Percentiles rank a stretch among this genome's conserved stretches.
These are phyloP conservation scores for Thalassaphorura encarpata DNA, from an alignment of 1,140 invertebrate species.

Conservation along the genomic window DNA sequence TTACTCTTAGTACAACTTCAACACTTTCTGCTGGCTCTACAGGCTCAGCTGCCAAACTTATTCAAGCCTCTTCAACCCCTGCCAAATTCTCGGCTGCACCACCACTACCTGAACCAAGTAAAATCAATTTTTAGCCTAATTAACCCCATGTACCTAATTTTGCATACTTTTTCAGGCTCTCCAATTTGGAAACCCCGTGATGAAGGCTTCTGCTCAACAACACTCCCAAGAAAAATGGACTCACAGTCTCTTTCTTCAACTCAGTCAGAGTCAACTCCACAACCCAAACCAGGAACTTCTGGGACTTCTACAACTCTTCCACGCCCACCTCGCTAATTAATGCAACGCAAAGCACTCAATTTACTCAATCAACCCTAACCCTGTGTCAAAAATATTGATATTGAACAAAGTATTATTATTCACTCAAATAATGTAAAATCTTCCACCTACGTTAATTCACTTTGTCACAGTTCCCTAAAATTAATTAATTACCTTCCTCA, in stretches of 20 bases:
- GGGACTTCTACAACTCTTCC: no score
- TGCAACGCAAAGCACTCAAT: no score
- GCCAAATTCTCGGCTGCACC: conserved; percentile 74
- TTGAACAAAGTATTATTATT: no score
- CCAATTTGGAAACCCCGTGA: conserved; percentile 85
- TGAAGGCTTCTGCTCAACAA: conserved; percentile 20
- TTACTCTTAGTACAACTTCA: conserved; percentile 83
- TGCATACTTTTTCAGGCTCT: conserved; percentile 48
- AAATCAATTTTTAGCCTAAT: conserved; percentile 34
- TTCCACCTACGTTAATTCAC: no score
- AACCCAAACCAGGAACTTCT: not conserved
- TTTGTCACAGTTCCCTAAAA: no score
- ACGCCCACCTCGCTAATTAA: no score
- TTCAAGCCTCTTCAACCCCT: conserved; percentile 85
- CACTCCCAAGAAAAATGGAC: conserved; percentile 27
- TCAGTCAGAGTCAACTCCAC: not conserved
- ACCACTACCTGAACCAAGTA: conserved; percentile 71
- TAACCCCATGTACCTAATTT: conserved; percentile 3
- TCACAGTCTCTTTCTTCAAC: conserved; percentile 15
- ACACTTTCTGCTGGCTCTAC: conserved; percentile 85
- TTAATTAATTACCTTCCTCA: no score
- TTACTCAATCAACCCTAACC: no score
- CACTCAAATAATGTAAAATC: no score
- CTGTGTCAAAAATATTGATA: no score
- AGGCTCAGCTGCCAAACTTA: conserved; percentile 81